A percentile compares a stretch with the other conserved stretches of the same genome.
phyloP scores from a whole-genome alignment of 2,888 invertebrate genomes.

The Drosophila quasianomalipes region DNA sequence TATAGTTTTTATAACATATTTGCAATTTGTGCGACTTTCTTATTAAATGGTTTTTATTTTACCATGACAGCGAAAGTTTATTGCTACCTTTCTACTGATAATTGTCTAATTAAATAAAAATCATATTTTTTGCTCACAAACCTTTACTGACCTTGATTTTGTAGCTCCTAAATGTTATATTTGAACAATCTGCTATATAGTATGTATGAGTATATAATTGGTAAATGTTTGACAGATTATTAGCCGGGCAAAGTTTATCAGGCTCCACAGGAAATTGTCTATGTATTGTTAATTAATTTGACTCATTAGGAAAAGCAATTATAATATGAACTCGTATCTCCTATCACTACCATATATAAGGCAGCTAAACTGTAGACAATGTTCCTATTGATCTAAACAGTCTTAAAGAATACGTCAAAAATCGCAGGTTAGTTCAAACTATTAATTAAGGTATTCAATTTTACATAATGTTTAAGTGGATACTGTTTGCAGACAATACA shows the following conservation, averaged over 20 bases:
- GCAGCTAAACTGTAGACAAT: neutral
- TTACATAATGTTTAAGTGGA: neutral
- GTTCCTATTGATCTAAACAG: neutral
- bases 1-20: conserved; percentile 23
- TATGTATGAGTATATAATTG: conserved; percentile 3
- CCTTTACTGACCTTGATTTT: conserved; percentile 63
- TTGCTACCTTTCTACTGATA: conserved; percentile 36
- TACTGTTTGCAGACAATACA: conserved; percentile 2
- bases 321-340: neutral
- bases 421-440: neutral
- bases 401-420: neutral
- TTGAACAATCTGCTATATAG: neutral
- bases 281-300: conserved; percentile 39
- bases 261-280: conserved; percentile 58
- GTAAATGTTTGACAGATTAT: conserved; percentile 23
- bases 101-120: neutral
- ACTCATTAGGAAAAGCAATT: conserved; percentile 30
- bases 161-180: conserved; percentile 2
- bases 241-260: conserved; percentile 60
- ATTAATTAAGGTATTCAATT: neutral
- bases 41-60: conserved; percentile 32
- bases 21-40: conserved; percentile 36
- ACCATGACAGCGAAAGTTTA: conserved; percentile 57
- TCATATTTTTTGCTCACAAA: conserved; percentile 20
- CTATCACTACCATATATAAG: conserved; percentile 15